phyloP scores from a whole-genome alignment of 2,888 invertebrate species.

The Gerris lacustris region DNA sequence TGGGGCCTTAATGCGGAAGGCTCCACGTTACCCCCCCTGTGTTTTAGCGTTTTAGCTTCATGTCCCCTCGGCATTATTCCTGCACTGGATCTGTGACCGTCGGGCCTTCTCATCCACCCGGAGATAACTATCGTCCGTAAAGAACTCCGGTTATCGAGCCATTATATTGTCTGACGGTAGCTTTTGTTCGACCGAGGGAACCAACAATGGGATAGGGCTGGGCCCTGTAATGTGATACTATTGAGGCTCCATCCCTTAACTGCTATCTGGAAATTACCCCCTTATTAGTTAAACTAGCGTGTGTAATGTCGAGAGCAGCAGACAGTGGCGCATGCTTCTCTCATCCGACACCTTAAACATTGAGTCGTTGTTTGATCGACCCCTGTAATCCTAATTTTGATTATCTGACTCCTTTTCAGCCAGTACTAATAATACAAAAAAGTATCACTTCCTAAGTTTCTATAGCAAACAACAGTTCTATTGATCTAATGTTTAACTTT shows the following conservation, averaged over 20 bases:
- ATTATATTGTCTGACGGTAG: slow-evolving; percentile 22
- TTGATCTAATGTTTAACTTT: too few relatives aligned
- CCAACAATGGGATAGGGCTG: slow-evolving; percentile 19
- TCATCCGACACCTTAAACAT: neutral
- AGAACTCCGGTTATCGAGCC: slow-evolving; percentile 6
- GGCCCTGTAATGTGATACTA: slow-evolving; percentile 24
- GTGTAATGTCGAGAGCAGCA: neutral
- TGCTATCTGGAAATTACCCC: neutral
- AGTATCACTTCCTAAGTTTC: too few relatives aligned
- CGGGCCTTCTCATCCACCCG: neutral
- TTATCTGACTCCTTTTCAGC: neutral
- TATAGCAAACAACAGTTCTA: too few relatives aligned
- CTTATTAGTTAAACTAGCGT: slow-evolving; percentile 5
- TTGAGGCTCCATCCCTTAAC: slow-evolving; percentile 16
- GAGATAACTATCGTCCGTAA: slow-evolving; percentile 3
- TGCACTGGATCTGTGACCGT: neutral
- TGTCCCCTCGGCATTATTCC: neutral
- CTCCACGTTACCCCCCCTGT: neutral
- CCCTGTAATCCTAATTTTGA: neutral
- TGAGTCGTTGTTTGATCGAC: too few relatives aligned
- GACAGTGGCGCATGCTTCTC: neutral
- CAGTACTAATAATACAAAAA: too few relatives aligned
- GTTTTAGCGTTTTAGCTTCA: neutral
- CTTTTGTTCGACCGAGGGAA: slow-evolving; percentile 19
- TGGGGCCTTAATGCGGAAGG: neutral